A percentile compares a stretch with the other conserved stretches of the same genome.
These are phyloP conservation scores for Danio kyathit DNA, from an alignment of 2,797 vertebrate genomes.

Conservation along the genomic window DNA sequence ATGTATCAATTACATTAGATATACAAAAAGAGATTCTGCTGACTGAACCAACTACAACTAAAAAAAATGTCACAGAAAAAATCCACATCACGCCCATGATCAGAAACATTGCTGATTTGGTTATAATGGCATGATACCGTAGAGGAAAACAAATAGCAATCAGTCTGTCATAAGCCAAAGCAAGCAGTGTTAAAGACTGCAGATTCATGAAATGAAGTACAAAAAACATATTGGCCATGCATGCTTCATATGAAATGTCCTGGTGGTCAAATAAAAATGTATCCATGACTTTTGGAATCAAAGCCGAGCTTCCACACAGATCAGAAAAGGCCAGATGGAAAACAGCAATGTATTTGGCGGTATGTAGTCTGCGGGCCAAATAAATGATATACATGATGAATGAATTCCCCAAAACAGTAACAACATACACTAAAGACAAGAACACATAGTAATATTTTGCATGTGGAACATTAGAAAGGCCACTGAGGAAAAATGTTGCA, in stretches of 20 bases:
- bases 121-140: slow-evolving; percentile 47
- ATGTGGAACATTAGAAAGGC: slow-evolving; percentile 51
- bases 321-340: slow-evolving; percentile 51
- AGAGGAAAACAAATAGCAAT: slow-evolving; percentile 60
- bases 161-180: slow-evolving; percentile 57
- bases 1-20: slow-evolving; percentile 65
- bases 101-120: slow-evolving; percentile 35
- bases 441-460: slow-evolving; percentile 46
- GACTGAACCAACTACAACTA: slow-evolving; percentile 42
- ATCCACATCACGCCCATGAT: neutral
- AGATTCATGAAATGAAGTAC: slow-evolving; percentile 43
- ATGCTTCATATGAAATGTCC: slow-evolving; percentile 52
- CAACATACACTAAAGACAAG: slow-evolving; percentile 44
- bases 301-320: slow-evolving; percentile 51
- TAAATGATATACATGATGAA: slow-evolving; percentile 55
- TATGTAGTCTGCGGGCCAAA: slow-evolving; percentile 50
- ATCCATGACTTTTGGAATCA: slow-evolving; percentile 56
- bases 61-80: slow-evolving; percentile 2
- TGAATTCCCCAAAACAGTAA: slow-evolving; percentile 57
- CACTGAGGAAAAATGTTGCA: slow-evolving; percentile 38
- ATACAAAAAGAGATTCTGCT: slow-evolving; percentile 70
- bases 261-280: slow-evolving; percentile 51
- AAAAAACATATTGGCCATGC: slow-evolving; percentile 57
- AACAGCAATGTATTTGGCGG: slow-evolving; percentile 54
- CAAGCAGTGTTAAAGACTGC: slow-evolving; percentile 50